Evolutionary conservation across 37 sponge, comb jelly and placozoan species (phyloP).

Genomic region (Geodia barretti): DNA sequence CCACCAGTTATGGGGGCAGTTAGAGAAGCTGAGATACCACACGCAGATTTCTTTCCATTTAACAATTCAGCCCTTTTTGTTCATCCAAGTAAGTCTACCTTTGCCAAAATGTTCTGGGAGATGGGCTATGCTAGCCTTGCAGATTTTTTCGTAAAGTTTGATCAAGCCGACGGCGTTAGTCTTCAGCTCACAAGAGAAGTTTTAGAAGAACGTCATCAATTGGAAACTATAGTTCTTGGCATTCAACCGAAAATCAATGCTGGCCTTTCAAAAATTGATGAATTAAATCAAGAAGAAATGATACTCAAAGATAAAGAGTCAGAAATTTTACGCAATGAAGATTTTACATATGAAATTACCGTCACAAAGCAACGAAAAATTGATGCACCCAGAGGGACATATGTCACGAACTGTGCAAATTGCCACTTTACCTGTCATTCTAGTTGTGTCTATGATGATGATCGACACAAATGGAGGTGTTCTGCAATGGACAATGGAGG

Average conservation of each 20-base stretch:
- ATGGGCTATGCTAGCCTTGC: slow-evolving; percentile 66
- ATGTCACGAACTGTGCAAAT: slow-evolving; percentile 69
- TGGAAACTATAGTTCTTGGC: slow-evolving; percentile 46
- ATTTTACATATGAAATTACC: slow-evolving; percentile 58
- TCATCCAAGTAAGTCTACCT: neutral
- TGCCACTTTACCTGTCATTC: slow-evolving; percentile 82
- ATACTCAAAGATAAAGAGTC: slow-evolving; percentile 40
- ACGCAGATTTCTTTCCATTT: slow-evolving; percentile 49
- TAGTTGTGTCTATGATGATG: slow-evolving; percentile 43
- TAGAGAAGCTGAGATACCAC: slow-evolving; percentile 50
- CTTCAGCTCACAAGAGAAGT: slow-evolving; percentile 64
- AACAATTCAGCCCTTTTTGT: slow-evolving; percentile 73
- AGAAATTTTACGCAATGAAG: slow-evolving; percentile 45
- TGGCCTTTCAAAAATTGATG: slow-evolving; percentile 49
- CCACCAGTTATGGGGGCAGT: slow-evolving; percentile 67
- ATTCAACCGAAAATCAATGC: slow-evolving; percentile 46
- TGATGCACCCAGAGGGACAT: slow-evolving; percentile 20
- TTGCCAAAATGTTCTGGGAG: slow-evolving; percentile 71
- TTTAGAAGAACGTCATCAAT: slow-evolving; percentile 51
- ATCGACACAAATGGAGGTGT: slow-evolving; percentile 60
- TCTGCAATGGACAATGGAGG: slow-evolving; percentile 62
- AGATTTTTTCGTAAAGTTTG: slow-evolving; percentile 52
- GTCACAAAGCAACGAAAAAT: slow-evolving; percentile 31
- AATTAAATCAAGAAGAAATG: slow-evolving; percentile 44
- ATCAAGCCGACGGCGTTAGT: slow-evolving; percentile 14